phyloP scores from a whole-genome alignment of 2,113 vertebrate species.

The Megalops atlanticus region DNA sequence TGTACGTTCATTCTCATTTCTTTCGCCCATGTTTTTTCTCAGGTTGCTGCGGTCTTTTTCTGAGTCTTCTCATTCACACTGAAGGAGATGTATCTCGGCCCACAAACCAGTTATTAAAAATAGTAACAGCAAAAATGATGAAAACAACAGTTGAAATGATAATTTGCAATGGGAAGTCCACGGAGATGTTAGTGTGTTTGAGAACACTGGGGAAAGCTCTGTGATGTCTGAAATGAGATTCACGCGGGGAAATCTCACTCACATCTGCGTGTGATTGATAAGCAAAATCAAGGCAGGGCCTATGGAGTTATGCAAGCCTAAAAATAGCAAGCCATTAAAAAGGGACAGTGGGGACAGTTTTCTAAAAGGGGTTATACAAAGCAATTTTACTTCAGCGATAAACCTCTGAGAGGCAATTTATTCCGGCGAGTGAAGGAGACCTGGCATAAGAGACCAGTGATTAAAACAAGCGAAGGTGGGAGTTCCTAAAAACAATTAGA shows the following conservation, averaged over 20 bases:
- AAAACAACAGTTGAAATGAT: neutral
- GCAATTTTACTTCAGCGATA: constrained; percentile 1
- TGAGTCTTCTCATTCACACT: no score
- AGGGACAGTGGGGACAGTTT: neutral
- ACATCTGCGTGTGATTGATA: constrained; percentile 41
- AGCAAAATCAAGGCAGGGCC: constrained; percentile 33
- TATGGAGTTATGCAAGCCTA: constrained; percentile 9
- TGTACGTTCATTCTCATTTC: no score
- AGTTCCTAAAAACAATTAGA: constrained; percentile 13
- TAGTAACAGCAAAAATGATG: neutral
- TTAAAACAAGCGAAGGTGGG: neutral
- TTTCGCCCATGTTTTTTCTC: neutral
- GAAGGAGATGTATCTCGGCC: neutral
- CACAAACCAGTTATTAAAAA: neutral
- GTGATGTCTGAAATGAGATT: constrained; percentile 31
- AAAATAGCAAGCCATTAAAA: constrained; percentile 42
- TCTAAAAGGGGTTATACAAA: neutral
- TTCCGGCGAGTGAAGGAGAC: neutral
- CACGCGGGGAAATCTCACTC: constrained; percentile 15
- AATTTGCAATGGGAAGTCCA: neutral
- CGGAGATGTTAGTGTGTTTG: neutral
- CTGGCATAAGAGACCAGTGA: neutral
- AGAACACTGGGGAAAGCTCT: neutral
- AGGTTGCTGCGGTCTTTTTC: neutral
- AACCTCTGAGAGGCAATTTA: neutral